phyloP scores from a whole-genome alignment of 2,113 vertebrate species.

The Poeciliopsis turrubarensis region DNA sequence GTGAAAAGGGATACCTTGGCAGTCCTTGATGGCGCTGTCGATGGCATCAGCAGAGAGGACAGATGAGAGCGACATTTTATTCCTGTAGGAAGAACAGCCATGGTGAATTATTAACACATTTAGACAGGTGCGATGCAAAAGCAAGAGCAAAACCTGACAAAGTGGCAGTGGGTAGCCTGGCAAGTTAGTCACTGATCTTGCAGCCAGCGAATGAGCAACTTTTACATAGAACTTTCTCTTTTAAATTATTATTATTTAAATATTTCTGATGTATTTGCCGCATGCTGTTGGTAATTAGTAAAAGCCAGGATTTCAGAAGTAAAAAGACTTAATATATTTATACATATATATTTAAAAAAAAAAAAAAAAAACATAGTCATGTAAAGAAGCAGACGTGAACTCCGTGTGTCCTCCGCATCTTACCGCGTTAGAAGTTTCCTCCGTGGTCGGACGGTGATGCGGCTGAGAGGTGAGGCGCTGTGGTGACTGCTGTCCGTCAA shows the following conservation, averaged over 20 bases:
- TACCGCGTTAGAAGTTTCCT: conserved; percentile 68
- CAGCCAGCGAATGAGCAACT: not conserved
- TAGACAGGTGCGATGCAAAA: conserved; percentile 21
- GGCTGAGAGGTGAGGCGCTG: conserved; percentile 74
- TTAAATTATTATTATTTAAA: not conserved
- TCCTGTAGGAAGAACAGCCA: conserved; percentile 76
- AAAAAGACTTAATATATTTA: not conserved
- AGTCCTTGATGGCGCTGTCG: conserved; percentile 91
- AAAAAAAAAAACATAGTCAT: not conserved
- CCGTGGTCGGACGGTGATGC: conserved; percentile 70
- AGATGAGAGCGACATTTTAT: conserved; percentile 92
- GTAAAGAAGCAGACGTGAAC: not conserved
- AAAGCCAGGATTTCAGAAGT: not conserved
- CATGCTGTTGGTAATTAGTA: not conserved
- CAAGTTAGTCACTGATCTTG: too few species aligned
- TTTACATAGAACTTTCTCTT: not conserved
- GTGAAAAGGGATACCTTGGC: conserved; percentile 88
- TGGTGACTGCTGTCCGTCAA: conserved; percentile 73
- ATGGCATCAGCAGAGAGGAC: conserved; percentile 92
- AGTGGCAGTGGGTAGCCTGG: too few species aligned
- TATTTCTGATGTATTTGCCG: too few species aligned
- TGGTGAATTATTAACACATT: conserved; percentile 70
- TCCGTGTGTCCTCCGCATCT: conserved; percentile 28
- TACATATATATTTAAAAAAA: not conserved
- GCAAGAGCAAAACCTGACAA: not conserved